A percentile compares a stretch with the other conserved stretches of the same genome.
Evolutionary conservation across 2,888 invertebrate genomes (phyloP).

Genomic region (Ferdinandea cuprea): DNA sequence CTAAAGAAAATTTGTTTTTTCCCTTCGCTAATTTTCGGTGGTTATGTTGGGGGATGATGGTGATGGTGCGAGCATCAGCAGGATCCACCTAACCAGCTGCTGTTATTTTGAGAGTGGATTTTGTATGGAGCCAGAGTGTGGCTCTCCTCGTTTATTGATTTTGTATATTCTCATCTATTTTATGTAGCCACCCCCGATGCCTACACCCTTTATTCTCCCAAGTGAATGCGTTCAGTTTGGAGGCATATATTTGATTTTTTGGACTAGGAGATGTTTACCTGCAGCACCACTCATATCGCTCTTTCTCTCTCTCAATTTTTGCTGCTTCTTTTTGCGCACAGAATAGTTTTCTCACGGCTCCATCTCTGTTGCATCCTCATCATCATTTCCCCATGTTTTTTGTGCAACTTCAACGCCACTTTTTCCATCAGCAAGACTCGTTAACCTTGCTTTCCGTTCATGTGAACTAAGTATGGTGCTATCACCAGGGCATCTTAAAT

Average conservation of each 20-base stretch:
- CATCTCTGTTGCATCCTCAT: conserved; percentile 47
- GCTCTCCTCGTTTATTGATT: conserved; percentile 69
- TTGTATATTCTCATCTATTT: conserved; percentile 22
- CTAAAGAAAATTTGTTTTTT: background rate
- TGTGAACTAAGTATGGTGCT: conserved; percentile 68
- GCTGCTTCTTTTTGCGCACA: conserved; percentile 31
- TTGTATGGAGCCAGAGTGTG: conserved; percentile 9
- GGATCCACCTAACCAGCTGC: conserved; percentile 73
- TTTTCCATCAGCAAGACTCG: conserved; percentile 61
- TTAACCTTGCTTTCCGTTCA: conserved; percentile 71
- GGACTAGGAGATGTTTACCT: conserved; percentile 32
- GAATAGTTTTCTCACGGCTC: conserved; percentile 50
- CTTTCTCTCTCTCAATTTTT: conserved; percentile 7
- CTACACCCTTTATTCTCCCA: background rate
- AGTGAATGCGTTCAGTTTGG: background rate
- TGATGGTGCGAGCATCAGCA: conserved; percentile 45
- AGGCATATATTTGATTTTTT: conserved; percentile 22
- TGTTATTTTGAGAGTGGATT: conserved; percentile 27
- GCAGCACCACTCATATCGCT: conserved; percentile 2
- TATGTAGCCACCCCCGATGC: background rate
- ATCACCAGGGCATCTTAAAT: conserved; percentile 64
- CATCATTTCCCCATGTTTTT: conserved; percentile 57
- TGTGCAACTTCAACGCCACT: conserved; percentile 36
- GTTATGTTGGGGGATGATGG: conserved; percentile 15
- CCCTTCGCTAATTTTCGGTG: conserved; percentile 13